phyloP scores from a whole-genome alignment of 2,797 vertebrate genomes.

The Spinus pinus region DNA sequence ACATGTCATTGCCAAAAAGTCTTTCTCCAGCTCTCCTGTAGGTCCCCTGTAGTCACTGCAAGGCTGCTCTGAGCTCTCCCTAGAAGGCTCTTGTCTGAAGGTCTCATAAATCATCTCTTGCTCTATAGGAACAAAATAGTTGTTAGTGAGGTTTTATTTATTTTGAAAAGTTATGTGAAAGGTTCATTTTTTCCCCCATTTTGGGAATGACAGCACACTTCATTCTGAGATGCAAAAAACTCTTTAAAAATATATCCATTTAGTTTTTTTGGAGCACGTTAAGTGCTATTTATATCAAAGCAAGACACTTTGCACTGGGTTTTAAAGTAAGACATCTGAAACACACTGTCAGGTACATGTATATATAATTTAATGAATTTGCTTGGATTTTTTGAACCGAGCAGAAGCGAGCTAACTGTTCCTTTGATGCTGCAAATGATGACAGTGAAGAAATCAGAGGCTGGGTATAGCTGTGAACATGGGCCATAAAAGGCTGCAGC shows the following conservation, averaged over 20 bases:
- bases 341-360: not conserved
- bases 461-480: not conserved
- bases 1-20: not conserved
- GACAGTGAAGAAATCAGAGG: constrained; percentile 39
- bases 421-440: constrained; percentile 52
- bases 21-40: not conserved
- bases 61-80: not conserved
- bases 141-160: not conserved
- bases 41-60: not conserved
- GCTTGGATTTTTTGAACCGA: constrained; percentile 30
- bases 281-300: constrained; percentile 17
- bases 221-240: not conserved
- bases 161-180: constrained; percentile 2
- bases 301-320: not conserved
- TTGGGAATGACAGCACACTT: not conserved
- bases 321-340: constrained; percentile 49
- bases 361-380: constrained; percentile 25
- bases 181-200: not conserved
- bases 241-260: not conserved
- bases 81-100: constrained; percentile 16
- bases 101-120: not conserved
- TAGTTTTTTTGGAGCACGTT: not conserved
- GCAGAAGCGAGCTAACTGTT: not conserved
- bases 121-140: not conserved
- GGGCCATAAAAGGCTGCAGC: not conserved